These are phyloP conservation scores for Oreochromis niloticus DNA, from an alignment of 2,113 vertebrate genomes.

Conservation along the genomic window DNA sequence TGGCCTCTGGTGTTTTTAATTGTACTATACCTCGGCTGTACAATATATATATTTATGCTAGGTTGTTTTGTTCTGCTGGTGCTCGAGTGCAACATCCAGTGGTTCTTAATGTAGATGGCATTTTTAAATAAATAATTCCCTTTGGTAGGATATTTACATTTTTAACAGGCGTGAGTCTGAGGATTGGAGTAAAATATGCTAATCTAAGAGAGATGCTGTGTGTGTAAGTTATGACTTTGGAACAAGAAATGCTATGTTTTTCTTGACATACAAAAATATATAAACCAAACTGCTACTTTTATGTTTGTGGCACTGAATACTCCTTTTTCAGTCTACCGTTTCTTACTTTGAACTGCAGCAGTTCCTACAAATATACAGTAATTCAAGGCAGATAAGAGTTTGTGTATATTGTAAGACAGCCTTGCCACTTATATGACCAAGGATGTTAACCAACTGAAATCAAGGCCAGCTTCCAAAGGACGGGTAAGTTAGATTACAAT, in stretches of 20 bases:
- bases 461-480: background rate
- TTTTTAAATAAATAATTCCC: background rate
- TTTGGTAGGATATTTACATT: slow-evolving; percentile 39
- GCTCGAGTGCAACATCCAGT: background rate
- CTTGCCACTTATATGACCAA: background rate
- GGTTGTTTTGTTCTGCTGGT: background rate
- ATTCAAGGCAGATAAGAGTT: background rate
- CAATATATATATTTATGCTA: background rate
- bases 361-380: background rate
- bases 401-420: background rate
- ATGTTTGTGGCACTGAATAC: slow-evolving; percentile 10
- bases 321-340: background rate
- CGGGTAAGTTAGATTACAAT: background rate
- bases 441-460: background rate
- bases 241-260: background rate
- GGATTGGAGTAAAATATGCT: background rate
- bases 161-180: slow-evolving; percentile 22
- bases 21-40: background rate
- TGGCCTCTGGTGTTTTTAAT: background rate
- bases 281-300: background rate
- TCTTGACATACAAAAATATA: background rate
- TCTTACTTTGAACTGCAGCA: background rate
- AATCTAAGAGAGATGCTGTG: background rate
- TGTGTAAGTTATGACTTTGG: background rate
- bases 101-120: background rate